These are phyloP conservation scores for Phrixothrix hirtus DNA, from an alignment of 2,888 invertebrate species.

Conservation along the genomic window DNA sequence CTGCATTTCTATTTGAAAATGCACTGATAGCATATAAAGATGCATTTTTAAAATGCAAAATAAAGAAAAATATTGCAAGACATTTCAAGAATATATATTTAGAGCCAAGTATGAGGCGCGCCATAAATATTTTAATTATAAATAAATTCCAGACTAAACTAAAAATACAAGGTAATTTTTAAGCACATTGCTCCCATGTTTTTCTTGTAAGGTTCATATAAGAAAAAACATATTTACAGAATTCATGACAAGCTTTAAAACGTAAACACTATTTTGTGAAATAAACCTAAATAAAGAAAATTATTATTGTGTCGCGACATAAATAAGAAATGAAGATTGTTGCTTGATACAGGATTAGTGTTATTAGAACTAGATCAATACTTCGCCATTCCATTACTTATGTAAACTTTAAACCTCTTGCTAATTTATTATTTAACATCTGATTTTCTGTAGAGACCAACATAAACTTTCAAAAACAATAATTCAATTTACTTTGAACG, in stretches of 20 bases:
- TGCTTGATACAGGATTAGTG: slow-evolving; percentile 47
- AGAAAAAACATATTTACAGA: slow-evolving; percentile 29
- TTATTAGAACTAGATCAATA: slow-evolving; percentile 51
- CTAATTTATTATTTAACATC: slow-evolving; percentile 47
- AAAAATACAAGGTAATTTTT: slow-evolving; percentile 52
- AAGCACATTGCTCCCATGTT: slow-evolving; percentile 47
- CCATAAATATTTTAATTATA: slow-evolving; percentile 53
- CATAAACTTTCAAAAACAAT: slow-evolving; percentile 20
- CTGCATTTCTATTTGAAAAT: not conserved
- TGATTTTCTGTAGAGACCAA: slow-evolving; percentile 38
- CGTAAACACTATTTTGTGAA: slow-evolving; percentile 34
- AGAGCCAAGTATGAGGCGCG: slow-evolving; percentile 43
- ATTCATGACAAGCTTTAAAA: slow-evolving; percentile 21
- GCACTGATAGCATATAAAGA: slow-evolving; percentile 12
- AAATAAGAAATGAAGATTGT: slow-evolving; percentile 48
- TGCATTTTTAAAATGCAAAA: slow-evolving; percentile 16
- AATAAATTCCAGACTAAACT: slow-evolving; percentile 52
- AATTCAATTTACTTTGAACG: slow-evolving; percentile 22
- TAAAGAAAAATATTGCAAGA: slow-evolving; percentile 20
- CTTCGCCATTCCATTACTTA: slow-evolving; percentile 49
- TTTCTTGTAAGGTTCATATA: slow-evolving; percentile 21
- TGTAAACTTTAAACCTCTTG: slow-evolving; percentile 51
- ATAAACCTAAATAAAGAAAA: slow-evolving; percentile 42
- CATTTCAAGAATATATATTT: slow-evolving; percentile 32
- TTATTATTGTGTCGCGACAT: slow-evolving; percentile 47